phyloP scores from a whole-genome alignment of 2,113 vertebrate species.

The Aegithalos caudatus region DNA sequence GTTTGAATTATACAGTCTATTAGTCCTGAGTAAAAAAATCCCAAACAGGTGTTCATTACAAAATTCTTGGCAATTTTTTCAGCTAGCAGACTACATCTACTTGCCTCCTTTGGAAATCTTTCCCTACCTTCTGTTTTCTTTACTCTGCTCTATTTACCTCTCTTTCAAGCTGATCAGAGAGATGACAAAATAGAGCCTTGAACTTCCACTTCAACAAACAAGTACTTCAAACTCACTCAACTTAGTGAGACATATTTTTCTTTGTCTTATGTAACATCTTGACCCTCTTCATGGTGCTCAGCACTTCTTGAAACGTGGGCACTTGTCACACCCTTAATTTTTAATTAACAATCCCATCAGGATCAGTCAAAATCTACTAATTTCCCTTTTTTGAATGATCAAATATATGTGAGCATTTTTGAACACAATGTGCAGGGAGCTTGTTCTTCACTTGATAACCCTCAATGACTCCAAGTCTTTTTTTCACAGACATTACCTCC shows the following conservation, averaged over 20 bases:
- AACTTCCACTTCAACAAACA: not conserved
- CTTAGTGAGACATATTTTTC: not conserved
- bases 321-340: not conserved
- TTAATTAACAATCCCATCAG: not conserved
- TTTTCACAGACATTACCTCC: not conserved
- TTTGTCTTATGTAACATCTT: not conserved
- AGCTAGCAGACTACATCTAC: not conserved
- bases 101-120: not conserved
- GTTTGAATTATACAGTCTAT: not conserved
- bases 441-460: not conserved
- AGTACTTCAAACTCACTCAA: not conserved
- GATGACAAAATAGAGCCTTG: rapidly evolving
- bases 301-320: not conserved
- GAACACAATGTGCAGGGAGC: not conserved
- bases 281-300: not conserved
- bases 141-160: not conserved
- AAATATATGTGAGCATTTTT: not conserved
- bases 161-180: not conserved
- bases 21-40: not conserved
- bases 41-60: not conserved
- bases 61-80: not conserved
- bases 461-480: not conserved
- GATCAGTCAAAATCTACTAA: not conserved
- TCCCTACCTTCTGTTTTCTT: not conserved
- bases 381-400: not conserved